phyloP scores from a whole-genome alignment of 1,140 invertebrate genomes.

The Orius insidiosus region DNA sequence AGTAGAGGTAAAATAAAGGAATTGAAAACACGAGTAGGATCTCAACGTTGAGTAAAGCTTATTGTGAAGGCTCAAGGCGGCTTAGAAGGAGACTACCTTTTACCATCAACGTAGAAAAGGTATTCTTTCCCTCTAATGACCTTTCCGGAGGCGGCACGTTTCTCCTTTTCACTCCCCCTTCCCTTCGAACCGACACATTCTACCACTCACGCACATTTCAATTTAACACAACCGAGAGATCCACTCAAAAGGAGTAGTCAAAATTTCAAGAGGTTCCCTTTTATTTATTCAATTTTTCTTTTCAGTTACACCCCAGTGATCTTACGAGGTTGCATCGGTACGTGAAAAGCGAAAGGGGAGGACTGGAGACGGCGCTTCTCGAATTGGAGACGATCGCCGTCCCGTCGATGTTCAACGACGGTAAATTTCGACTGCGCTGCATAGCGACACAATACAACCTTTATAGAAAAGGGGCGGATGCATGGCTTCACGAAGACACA shows the following conservation, averaged over 20 bases:
- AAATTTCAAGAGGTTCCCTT: neutral
- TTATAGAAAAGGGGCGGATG: constrained; percentile 25
- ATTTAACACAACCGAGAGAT: neutral
- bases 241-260: neutral
- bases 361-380: constrained; percentile 19
- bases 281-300: neutral
- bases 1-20: neutral
- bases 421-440: constrained; percentile 28
- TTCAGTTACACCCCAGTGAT: constrained; percentile 8
- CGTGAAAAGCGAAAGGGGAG: constrained; percentile 11
- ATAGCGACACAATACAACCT: constrained; percentile 28
- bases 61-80: no score
- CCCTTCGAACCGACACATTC: no score
- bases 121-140: no score
- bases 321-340: constrained; percentile 5
- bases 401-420: constrained; percentile 24
- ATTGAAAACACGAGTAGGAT: no score
- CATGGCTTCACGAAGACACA: constrained; percentile 27
- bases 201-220: no score
- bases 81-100: no score
- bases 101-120: no score
- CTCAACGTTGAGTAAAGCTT: no score
- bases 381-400: constrained; percentile 25
- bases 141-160: no score
- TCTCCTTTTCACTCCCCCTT: no score